Evolutionary conservation across 35 echinoderm and acorn worm genomes (phyloP).

Genomic region (Acanthaster planci): DNA sequence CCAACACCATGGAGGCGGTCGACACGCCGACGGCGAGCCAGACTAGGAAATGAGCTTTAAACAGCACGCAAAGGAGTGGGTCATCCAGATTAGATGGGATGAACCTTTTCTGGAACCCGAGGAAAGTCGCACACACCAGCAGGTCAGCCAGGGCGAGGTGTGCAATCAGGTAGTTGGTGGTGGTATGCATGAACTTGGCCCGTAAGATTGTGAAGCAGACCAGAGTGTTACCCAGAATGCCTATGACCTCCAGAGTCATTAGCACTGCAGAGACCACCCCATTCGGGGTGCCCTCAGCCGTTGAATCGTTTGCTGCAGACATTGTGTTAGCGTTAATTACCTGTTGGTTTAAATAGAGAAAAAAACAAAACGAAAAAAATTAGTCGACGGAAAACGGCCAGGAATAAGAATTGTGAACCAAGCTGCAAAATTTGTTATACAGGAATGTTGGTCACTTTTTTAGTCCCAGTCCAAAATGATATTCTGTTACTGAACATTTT

Average conservation of each 20-base stretch:
- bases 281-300: too few relatives aligned
- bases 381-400: too few relatives aligned
- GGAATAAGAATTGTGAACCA: too few relatives aligned
- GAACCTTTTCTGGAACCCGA: constrained; percentile 52
- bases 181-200: constrained; percentile 74
- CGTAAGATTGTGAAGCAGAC: constrained; percentile 77
- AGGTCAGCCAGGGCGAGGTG: constrained; percentile 86
- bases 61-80: constrained; percentile 66
- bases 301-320: too few relatives aligned
- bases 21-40: constrained; percentile 84
- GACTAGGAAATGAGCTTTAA: constrained; percentile 61
- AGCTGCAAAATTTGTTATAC: too few relatives aligned
- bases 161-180: constrained; percentile 89
- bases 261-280: too few relatives aligned
- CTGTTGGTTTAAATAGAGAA: too few relatives aligned
- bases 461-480: too few relatives aligned
- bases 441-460: too few relatives aligned
- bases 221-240: constrained; percentile 79
- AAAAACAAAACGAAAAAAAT: too few relatives aligned
- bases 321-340: too few relatives aligned
- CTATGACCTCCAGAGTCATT: constrained; percentile 50
- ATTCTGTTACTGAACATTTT: too few relatives aligned
- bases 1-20: constrained; percentile 69
- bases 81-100: constrained; percentile 26
- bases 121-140: constrained; percentile 54